A percentile compares a stretch with the other conserved stretches of the same genome.
Evolutionary conservation across 2,113 vertebrate genomes (phyloP).

Genomic region (western clawed frog (Xenopus tropicalis)): DNA sequence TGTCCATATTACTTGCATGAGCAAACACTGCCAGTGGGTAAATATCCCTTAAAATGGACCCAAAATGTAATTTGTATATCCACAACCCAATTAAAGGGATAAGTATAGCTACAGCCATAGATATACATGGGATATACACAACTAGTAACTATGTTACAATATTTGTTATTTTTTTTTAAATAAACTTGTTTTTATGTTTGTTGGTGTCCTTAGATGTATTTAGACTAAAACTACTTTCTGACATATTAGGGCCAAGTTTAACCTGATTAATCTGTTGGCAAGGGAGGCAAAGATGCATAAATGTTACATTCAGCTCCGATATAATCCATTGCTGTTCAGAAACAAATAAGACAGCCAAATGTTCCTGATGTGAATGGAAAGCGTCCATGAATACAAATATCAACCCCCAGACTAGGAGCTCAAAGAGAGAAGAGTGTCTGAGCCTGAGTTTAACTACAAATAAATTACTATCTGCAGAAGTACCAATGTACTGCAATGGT

Average conservation of each 20-base stretch:
- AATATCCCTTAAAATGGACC: too few species aligned
- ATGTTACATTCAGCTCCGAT: constrained; percentile 16
- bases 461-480: not conserved
- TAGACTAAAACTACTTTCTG: not conserved
- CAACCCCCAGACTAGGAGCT: not conserved
- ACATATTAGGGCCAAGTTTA: not conserved
- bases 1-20: too few species aligned
- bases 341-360: constrained; percentile 12
- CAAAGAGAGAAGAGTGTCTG: not conserved
- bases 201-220: not conserved
- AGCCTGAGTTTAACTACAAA: not conserved
- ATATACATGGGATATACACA: too few species aligned
- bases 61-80: too few species aligned
- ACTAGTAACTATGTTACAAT: too few species aligned
- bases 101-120: too few species aligned
- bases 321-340: constrained; percentile 11
- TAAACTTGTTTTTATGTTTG: not conserved
- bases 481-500: not conserved
- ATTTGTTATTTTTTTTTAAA: too few species aligned
- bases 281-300: constrained; percentile 15
- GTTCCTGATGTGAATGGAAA: constrained; percentile 20
- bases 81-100: too few species aligned
- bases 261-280: constrained; percentile 28
- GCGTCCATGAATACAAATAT: constrained; percentile 17
- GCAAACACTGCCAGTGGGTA: too few species aligned